Base-by-base conservation (phyloP, 2,113 vertebrate species). In the Eolophus roseicapilla region DNA sequence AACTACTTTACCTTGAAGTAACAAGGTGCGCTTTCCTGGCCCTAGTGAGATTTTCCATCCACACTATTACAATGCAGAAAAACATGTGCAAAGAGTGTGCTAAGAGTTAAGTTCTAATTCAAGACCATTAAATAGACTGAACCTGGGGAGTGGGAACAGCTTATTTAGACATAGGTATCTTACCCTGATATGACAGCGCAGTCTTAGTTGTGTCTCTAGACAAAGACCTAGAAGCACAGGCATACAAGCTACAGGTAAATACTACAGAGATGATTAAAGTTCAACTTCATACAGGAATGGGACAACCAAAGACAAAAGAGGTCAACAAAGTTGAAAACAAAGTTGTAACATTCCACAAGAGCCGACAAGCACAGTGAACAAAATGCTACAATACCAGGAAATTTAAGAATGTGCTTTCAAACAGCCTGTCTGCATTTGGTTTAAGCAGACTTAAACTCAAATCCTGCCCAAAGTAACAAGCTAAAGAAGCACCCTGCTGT, bases 151-250 rank as follows among this genome's bases (percentile, higher is more conserved):
- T 20, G 46, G 77, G 57, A 93, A 75, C 62, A 94, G 91, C 84
- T 86, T 87, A 90, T 82, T 85, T 33, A 59, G 81, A 96, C 79
- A 82, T 8, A 69, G 65, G 50, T 81, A 77, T 67, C 82, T 90
- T 91, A 95, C 71, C 84, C 91, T 80, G 80, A 69, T 86, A 65
- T 49, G 65, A 86, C 85, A 83, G 25, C 9, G 27, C 60, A 81
- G 64, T 75, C 82, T 87, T 92, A 92, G 71, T 92, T 93, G 52
- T 90, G 85, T 75, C 63, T 94, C 91, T 92, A 93, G 82, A 95
- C 87, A 94, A 93, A 52, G 52, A 73, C 94, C 95, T 97, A 96
- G 78, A 96, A 97, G 94, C 92, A 95, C 94, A 86, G 73, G 92
- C 67, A 88, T 24, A 67, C 41, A 93, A 91, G 81, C 76, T 62